Evolutionary conservation across 2,113 vertebrate species (phyloP), one percentile per base, ranked within the genome.

Genomic region (Megaptera novaeangliae): DNA sequence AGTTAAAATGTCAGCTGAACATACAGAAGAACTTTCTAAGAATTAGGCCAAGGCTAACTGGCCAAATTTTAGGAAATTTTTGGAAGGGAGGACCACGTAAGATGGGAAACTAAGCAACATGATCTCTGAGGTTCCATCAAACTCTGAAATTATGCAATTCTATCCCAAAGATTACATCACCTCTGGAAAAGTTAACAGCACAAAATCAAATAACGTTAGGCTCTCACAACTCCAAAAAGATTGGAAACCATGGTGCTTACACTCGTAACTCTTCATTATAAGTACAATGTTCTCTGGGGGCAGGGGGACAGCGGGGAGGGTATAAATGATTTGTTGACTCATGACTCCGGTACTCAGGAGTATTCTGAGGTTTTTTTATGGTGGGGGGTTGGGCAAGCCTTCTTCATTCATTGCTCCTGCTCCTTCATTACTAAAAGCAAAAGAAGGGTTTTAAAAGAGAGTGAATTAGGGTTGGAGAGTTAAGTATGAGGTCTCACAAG

Each of bases 1-100:
- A 59, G 66, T 88, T 94, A 52, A 52, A 95, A 84, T 41, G 88
- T 83, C 66, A 94, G 84, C n/a, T 66, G 68, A 88, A 31, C n/a
- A 72, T 27, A 85, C 15, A 95, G 66, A 90, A 52, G 12, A 93
- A 68, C 57, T 74, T 88, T 85, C 91, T 92, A 89, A 95, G 59
- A 52, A 72, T 52, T 31, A 44, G 80, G 80, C 41, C 75, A 92
- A 57, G 44, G 27, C 39, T 57, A 52, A 44, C 59, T 6, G 36
- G 59, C 46, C 55, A 85, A 57, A 36, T 66, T 93, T 8, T 27
- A 72, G 41, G 52, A 91, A 75, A 15, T 29, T 64, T 92, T 83
- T 55, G n/a, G 91, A 72, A 95, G 29, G 31, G 27, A 93, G 41
- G 41, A 55, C 39, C 44, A 61, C 7, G 29, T 25, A 36, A 68